Conservation (phyloP, 92 coral and sea anemone genomes). For the Epizoanthus rinbou region DNA sequence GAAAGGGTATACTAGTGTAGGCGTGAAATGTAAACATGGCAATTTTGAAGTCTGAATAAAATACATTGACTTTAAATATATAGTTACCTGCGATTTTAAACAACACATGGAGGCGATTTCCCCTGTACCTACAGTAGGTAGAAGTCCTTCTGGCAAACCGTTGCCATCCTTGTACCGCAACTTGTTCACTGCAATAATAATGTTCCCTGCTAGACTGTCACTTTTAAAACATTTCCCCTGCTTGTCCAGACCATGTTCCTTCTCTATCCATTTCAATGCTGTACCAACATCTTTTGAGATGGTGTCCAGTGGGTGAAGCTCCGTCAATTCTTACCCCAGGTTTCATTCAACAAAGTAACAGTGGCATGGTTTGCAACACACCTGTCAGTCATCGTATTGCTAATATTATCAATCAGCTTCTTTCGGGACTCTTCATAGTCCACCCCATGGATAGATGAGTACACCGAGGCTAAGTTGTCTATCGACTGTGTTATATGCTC, state of each 20-base stretch:
- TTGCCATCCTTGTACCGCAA: slow-evolving; percentile 11
- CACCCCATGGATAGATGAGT: background rate
- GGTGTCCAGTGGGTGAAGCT: slow-evolving; percentile 22
- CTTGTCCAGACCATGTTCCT: background rate
- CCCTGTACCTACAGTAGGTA: background rate
- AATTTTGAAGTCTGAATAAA: no score
- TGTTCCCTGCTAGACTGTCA: background rate
- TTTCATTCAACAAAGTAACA: background rate
- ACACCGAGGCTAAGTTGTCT: slow-evolving; percentile 8
- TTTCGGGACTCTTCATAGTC: background rate
- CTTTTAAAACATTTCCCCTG: background rate
- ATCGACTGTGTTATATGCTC: slow-evolving; percentile 16
- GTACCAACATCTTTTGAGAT: background rate
- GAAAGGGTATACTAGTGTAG: no score
- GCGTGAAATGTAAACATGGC: no score
- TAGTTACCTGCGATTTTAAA: background rate
- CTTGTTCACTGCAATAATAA: no score
- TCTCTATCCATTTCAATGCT: background rate
- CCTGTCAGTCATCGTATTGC: slow-evolving; percentile 35
- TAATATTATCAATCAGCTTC: slow-evolving; percentile 15
- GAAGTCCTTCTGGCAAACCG: background rate
- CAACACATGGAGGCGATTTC: slow-evolving; percentile 3
- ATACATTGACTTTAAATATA: no score
- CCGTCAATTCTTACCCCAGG: background rate
- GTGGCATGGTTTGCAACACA: slow-evolving; percentile 27